Conservation (phyloP, 1,140 invertebrate genomes). For the Eumeta japonica region DNA sequence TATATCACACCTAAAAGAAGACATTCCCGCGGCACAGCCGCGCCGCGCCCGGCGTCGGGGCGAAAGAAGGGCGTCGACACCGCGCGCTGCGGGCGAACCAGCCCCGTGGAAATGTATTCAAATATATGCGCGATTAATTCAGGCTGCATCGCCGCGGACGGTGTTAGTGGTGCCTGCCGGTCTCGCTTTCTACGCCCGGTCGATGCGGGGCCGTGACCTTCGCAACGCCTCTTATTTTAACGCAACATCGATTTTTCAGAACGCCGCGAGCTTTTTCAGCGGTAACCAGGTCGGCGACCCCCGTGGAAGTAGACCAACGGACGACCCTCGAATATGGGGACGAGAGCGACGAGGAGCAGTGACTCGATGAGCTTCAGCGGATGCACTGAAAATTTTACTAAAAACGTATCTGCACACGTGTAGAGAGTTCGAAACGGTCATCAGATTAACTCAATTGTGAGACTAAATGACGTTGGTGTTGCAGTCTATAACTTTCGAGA, state of each 20-base stretch:
- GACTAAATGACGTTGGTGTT: too few species aligned
- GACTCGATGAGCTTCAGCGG: too few species aligned
- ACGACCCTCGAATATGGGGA: not conserved
- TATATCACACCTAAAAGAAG: too few species aligned
- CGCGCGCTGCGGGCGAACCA: constrained; percentile 23
- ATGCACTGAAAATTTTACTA: too few species aligned
- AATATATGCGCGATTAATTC: constrained; percentile 68
- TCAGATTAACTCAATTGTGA: too few species aligned
- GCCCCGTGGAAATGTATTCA: constrained; percentile 61
- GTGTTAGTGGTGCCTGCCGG: constrained; percentile 54
- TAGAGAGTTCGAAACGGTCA: too few species aligned
- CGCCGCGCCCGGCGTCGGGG: constrained; percentile 1
- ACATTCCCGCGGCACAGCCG: constrained; percentile 3
- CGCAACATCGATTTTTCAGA: constrained; percentile 35
- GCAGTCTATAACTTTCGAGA: too few species aligned
- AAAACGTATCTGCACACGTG: too few species aligned
- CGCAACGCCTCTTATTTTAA: constrained; percentile 45
- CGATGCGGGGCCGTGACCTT: constrained; percentile 54
- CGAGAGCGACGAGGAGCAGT: too few species aligned
- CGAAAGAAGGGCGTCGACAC: constrained; percentile 45
- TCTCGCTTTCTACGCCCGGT: constrained; percentile 56
- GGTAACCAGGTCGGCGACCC: too few species aligned
- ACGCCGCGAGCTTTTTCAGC: not conserved
- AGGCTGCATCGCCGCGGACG: constrained; percentile 59
- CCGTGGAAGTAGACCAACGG: too few species aligned